These are phyloP conservation scores for Bombylius discolor DNA, from an alignment of 2,888 invertebrate species.

Conservation along the genomic window DNA sequence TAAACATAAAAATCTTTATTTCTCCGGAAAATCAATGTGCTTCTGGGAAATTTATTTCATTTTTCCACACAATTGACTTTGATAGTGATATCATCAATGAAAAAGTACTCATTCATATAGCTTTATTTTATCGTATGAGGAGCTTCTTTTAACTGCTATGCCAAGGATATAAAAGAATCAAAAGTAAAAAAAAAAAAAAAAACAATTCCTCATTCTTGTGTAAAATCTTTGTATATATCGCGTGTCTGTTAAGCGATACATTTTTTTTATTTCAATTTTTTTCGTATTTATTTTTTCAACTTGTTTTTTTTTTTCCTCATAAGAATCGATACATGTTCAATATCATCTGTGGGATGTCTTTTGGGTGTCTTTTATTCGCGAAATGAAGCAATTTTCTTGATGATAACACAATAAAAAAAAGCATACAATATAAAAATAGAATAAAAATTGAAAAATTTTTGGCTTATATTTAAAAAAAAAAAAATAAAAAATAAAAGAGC, in stretches of 20 bases:
- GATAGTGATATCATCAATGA: slow-evolving; percentile 20
- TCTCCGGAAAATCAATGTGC: slow-evolving; percentile 14
- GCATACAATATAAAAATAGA: too few relatives aligned
- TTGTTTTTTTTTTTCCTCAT: not conserved
- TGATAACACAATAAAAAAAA: too few relatives aligned
- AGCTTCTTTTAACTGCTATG: too few relatives aligned
- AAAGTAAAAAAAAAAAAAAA: not conserved
- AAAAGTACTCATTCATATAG: not conserved
- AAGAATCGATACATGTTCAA: slow-evolving; percentile 1
- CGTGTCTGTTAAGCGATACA: not conserved
- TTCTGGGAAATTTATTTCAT: slow-evolving; percentile 19
- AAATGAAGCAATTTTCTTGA: slow-evolving; percentile 4
- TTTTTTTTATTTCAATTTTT: not conserved
- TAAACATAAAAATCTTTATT: not conserved
- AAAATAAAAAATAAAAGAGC: too few relatives aligned
- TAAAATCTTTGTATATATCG: slow-evolving; percentile 5
- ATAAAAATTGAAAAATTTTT: too few relatives aligned
- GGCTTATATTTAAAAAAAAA: too few relatives aligned
- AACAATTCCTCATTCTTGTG: slow-evolving; percentile 2
- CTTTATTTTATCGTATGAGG: too few relatives aligned
- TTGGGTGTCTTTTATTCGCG: not conserved
- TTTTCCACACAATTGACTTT: slow-evolving; percentile 23
- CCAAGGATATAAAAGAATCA: not conserved
- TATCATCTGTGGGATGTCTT: not conserved
- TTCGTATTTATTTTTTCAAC: not conserved